phyloP scores from a whole-genome alignment of 2,888 invertebrate species.

The Andrena bucephala region DNA sequence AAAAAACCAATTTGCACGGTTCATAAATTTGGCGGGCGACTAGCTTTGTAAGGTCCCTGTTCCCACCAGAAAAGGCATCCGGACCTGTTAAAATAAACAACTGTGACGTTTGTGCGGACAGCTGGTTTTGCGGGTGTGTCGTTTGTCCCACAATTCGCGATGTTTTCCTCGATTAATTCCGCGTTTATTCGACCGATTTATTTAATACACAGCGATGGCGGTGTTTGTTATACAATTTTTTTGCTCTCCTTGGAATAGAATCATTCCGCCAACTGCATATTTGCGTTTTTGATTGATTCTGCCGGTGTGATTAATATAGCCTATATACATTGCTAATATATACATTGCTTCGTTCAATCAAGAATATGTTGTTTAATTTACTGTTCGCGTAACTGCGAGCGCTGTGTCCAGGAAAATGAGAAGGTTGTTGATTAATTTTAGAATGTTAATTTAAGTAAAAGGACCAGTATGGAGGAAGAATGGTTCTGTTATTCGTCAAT shows the following conservation, averaged over 20 bases:
- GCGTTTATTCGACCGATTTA: neutral
- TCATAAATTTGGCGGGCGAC: neutral
- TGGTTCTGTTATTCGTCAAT: no score
- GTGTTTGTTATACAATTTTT: neutral
- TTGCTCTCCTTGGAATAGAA: neutral
- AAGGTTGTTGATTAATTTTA: no score
- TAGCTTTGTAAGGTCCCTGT: neutral
- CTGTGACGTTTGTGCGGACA: neutral
- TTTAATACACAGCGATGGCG: neutral
- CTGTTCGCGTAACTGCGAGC: no score
- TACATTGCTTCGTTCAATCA: no score
- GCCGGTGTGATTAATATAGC: neutral
- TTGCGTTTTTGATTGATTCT: neutral
- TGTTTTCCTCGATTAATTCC: conserved; percentile 10
- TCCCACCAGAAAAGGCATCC: neutral
- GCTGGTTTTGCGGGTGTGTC: neutral
- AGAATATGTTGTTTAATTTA: no score
- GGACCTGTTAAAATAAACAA: neutral
- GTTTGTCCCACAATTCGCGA: conserved; percentile 1
- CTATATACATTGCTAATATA: no score
- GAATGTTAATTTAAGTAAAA: no score
- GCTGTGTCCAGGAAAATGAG: no score
- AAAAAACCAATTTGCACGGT: neutral
- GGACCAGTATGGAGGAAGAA: no score
- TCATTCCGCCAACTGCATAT: neutral